phyloP scores from a whole-genome alignment of 2,113 vertebrate species.

The Mus spicilegus region DNA sequence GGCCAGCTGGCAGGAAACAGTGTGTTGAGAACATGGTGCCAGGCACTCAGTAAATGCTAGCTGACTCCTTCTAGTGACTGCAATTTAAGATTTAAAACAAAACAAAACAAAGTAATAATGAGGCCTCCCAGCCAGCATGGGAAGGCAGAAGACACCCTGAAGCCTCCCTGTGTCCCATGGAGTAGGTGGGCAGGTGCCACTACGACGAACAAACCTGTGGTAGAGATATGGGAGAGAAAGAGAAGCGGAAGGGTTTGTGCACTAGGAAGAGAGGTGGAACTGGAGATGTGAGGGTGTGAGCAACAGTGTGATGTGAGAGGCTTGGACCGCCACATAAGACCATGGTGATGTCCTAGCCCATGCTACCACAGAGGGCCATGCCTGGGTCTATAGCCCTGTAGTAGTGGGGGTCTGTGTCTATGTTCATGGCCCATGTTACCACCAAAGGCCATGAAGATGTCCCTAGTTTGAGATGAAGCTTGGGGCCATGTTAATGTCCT shows the following conservation, averaged over 20 bases:
- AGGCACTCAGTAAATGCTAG: background rate
- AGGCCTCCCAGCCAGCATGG: background rate
- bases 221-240: background rate
- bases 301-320: background rate
- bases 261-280: background rate
- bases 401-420: background rate
- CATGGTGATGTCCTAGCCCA: background rate
- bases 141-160: background rate
- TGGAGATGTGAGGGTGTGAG: background rate
- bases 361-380: background rate
- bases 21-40: background rate
- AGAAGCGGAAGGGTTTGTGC: background rate
- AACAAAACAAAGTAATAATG: background rate
- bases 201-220: background rate
- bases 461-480: background rate
- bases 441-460: background rate
- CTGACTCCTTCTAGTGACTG: background rate
- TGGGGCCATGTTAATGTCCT: background rate
- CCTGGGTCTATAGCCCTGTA: background rate
- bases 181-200: background rate
- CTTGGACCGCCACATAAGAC: background rate
- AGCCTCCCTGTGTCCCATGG: background rate
- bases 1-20: background rate
- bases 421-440: background rate
- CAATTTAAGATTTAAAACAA: background rate